These are phyloP conservation scores for Eulemur mongoz DNA, from an alignment of 2,797 vertebrate species.

Conservation along the genomic window DNA sequence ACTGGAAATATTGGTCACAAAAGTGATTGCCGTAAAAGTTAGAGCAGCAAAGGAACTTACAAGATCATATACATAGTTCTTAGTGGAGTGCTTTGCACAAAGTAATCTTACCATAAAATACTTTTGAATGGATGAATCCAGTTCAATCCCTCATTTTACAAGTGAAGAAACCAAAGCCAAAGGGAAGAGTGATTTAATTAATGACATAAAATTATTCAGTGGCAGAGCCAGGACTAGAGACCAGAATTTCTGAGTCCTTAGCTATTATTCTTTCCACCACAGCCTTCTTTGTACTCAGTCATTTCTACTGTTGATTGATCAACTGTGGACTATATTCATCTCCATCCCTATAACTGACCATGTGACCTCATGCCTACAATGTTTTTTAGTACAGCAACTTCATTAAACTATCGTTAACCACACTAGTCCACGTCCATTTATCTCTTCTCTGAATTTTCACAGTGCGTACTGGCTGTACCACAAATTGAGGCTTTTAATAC, in stretches of 20 bases:
- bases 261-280: not conserved
- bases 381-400: not conserved
- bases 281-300: not conserved
- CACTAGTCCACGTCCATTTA: not conserved
- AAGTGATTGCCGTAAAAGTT: not conserved
- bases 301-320: not conserved
- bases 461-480: not conserved
- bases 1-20: not conserved
- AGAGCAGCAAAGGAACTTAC: not conserved
- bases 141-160: not conserved
- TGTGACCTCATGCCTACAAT: not conserved
- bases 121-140: not conserved
- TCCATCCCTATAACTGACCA: not conserved
- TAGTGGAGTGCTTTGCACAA: not conserved
- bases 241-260: conserved; percentile 14
- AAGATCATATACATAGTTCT: not conserved
- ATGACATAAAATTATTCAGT: not conserved
- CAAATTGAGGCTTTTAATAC: not conserved
- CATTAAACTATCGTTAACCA: not conserved
- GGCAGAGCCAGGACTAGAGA: not conserved
- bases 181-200: not conserved
- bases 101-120: not conserved
- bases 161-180: not conserved
- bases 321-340: not conserved
- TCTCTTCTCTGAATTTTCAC: not conserved